phyloP scores from a whole-genome alignment of 2,888 invertebrate species.

The Oscheius sp. region DNA sequence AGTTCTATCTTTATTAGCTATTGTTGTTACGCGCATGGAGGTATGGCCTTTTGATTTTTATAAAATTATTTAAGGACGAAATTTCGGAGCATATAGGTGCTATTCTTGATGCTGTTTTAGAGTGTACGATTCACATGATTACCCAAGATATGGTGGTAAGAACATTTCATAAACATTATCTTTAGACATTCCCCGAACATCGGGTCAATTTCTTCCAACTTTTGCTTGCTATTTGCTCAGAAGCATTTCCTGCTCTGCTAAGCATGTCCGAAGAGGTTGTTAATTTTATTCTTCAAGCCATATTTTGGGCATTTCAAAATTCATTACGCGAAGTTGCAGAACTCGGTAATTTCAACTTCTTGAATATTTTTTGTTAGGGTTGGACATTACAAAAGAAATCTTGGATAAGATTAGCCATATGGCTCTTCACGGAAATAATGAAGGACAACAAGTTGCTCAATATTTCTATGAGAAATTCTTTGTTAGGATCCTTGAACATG shows the following conservation, averaged over 20 bases:
- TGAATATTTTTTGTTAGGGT: neutral
- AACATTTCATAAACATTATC: neutral
- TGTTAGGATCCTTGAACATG: constrained; percentile 95
- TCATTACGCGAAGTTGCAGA: constrained; percentile 99
- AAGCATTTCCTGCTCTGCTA: constrained; percentile 51
- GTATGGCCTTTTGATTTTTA: constrained; percentile 31
- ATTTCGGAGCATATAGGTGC: constrained; percentile 78
- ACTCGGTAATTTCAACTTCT: constrained; percentile 83
- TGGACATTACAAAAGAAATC: constrained; percentile 11
- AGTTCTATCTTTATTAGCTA: constrained; percentile 77
- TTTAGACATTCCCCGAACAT: constrained; percentile 98
- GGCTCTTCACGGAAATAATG: neutral
- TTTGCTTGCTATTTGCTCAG: constrained; percentile 81
- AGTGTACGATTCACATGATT: constrained; percentile 94
- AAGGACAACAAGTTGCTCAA: constrained; percentile 74
- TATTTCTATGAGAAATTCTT: constrained; percentile 97
- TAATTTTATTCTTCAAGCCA: constrained; percentile 94
- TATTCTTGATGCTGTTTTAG: constrained; percentile 98
- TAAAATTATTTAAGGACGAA: constrained; percentile 40
- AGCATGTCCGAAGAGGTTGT: constrained; percentile 74
- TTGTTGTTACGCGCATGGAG: constrained; percentile 61
- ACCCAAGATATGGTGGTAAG: constrained; percentile 76
- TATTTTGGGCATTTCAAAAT: constrained; percentile 99
- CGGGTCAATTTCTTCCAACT: constrained; percentile 95
- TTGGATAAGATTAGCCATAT: constrained; percentile 56